Percentiles rank a stretch among this genome's conserved stretches.
These are phyloP conservation scores for Erethizon dorsatum DNA, from an alignment of 2,797 vertebrate species.

Conservation along the genomic window DNA sequence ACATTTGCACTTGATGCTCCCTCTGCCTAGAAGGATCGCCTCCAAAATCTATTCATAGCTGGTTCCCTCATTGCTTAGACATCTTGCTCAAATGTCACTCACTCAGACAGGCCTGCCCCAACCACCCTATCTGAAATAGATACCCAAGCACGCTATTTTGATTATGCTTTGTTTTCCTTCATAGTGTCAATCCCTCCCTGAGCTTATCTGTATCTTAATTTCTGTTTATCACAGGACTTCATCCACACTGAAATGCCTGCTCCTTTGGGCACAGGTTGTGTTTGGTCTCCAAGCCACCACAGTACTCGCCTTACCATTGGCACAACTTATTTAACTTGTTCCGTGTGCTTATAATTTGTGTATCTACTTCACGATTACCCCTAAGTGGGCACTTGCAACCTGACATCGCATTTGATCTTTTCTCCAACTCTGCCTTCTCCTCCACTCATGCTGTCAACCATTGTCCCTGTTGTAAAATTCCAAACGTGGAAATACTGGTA, in stretches of 20 bases:
- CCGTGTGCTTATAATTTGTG: not conserved
- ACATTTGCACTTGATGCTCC: not conserved
- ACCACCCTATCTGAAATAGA: not conserved
- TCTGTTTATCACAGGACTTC: not conserved
- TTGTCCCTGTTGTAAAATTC: not conserved
- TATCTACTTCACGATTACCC: not conserved
- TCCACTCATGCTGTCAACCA: not conserved
- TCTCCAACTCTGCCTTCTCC: not conserved
- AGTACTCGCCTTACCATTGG: fast-evolving
- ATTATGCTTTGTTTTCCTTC: not conserved
- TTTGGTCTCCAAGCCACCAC: not conserved
- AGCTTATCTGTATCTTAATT: not conserved
- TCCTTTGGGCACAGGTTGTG: not conserved
- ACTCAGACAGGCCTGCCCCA: not conserved
- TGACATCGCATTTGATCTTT: not conserved
- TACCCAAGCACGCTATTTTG: not conserved
- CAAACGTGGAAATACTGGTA: not conserved
- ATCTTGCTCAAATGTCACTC: not conserved
- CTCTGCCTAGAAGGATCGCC: not conserved
- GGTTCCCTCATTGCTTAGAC: not conserved
- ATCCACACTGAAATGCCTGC: no score
- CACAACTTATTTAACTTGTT: fast-evolving
- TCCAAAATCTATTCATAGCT: not conserved
- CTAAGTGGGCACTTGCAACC: not conserved
- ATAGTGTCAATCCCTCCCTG: not conserved